Evolutionary conservation across 2,888 invertebrate genomes (phyloP), one percentile per base, ranked within the genome.

Genomic region (Caenorhabditis macrosperma): DNA sequence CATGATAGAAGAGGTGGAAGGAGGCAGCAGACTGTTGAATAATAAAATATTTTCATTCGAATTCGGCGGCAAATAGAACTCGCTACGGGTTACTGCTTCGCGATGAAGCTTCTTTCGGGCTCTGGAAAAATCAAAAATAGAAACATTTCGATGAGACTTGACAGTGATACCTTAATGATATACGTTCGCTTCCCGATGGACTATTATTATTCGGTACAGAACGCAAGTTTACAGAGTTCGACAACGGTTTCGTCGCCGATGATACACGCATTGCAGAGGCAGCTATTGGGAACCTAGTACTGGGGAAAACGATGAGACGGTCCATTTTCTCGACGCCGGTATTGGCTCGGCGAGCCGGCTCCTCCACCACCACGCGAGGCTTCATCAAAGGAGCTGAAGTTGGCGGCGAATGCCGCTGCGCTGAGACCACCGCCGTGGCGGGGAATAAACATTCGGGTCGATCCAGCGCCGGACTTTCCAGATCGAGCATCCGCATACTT

Each of bases 221-320:
- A 52, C 76, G 44, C 38, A 76, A 35, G n/a, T 46, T 68, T 64
- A 78, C 63, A 71, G 78, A 78, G 57, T 67, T 79, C 15, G 67
- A 26, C 22, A 52, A 12, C 9, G 55, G 61, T 66, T 57, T 69
- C 22, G 46, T 35, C 9, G 67, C 38, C 15, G 60, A 69, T 24
- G 64, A 35, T 9, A 79, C 64, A 46, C 75, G 57, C 64, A 75
- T 59, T 54, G 79, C 57, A 9, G 79, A 69, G 17, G 79, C 48
- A 33, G 74, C 74, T 41, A 75, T 79, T 24, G 75, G 75, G 44
- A 78, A 78, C 57, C 77, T 83, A 83, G 83, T 82, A 82, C 69
- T 83, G 77, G 83, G 83, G 76, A 83, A 83, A 82, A 81, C 79
- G 83, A 83, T 78, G 35, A 69, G 77, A 1, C 78, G 78, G 28